A percentile compares a stretch with the other conserved stretches of the same genome.
phyloP scores from a whole-genome alignment of 2,113 vertebrate genomes.

The Spea multiplicata region DNA sequence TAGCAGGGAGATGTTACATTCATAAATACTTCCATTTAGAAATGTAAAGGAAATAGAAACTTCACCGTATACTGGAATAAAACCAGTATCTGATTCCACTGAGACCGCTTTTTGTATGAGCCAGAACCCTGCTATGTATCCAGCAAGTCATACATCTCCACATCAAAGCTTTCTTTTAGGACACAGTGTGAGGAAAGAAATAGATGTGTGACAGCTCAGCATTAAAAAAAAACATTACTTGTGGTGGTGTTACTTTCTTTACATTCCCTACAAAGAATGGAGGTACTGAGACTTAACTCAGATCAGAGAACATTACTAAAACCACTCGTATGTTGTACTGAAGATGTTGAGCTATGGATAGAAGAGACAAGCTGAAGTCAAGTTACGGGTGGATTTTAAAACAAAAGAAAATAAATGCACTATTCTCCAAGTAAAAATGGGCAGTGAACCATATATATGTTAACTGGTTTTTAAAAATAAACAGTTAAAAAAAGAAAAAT shows the following conservation, averaged over 20 bases:
- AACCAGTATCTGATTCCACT: slow-evolving; percentile 4
- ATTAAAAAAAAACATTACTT: slow-evolving; percentile 18
- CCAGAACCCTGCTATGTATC: slow-evolving; percentile 4
- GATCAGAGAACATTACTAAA: slow-evolving; percentile 7
- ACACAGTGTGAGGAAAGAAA: slow-evolving; percentile 17
- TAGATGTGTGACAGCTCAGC: slow-evolving; percentile 21
- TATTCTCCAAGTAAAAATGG: too few relatives aligned
- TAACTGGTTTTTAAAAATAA: too few relatives aligned
- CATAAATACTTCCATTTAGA: too few relatives aligned
- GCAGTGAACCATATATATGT: too few relatives aligned
- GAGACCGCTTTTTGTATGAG: neutral
- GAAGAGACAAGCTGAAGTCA: neutral
- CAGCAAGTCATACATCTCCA: slow-evolving; percentile 7
- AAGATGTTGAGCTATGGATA: neutral
- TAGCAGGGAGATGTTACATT: too few relatives aligned
- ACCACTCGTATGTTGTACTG: neutral
- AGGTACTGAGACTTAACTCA: neutral
- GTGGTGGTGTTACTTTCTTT: neutral
- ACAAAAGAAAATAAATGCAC: too few relatives aligned
- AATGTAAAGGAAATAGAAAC: neutral
- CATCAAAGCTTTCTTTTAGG: slow-evolving; percentile 19
- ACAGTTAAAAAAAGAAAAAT: too few relatives aligned
- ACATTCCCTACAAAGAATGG: neutral
- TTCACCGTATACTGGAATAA: neutral
- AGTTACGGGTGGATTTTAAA: too few relatives aligned